Conservation (phyloP, 2,113 vertebrate species). For the Gasterosteus aculeatus region DNA sequence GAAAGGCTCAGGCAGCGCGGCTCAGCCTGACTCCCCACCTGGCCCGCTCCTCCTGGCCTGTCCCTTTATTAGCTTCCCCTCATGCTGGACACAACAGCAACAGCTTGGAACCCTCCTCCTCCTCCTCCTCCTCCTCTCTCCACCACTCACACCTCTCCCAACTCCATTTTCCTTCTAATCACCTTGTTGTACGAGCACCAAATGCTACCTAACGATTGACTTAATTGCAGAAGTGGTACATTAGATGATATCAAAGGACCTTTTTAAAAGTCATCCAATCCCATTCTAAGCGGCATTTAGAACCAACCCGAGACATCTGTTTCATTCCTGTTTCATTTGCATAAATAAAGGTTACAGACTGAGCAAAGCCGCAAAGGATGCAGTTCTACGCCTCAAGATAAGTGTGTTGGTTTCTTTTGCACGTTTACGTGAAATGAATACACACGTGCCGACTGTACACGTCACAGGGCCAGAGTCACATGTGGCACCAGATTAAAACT, state of each 20-base stretch:
- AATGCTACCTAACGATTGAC: constrained; percentile 77
- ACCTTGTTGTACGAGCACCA: constrained; percentile 77
- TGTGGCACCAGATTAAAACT: constrained; percentile 58
- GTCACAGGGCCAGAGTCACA: constrained; percentile 40
- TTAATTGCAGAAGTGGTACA: constrained; percentile 80
- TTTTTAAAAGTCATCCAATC: constrained; percentile 78
- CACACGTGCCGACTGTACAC: constrained; percentile 2
- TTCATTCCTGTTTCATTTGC: constrained; percentile 73
- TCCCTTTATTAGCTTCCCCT: constrained; percentile 72
- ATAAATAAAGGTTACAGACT: constrained; percentile 79
- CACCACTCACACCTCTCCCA: constrained; percentile 63
- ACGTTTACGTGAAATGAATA: constrained; percentile 9
- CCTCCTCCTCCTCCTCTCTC: constrained; percentile 64
- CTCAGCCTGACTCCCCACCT: constrained; percentile 72
- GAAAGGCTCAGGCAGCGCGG: constrained; percentile 50
- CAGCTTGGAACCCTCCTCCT: constrained; percentile 71
- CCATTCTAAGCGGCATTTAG: constrained; percentile 69
- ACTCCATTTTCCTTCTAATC: constrained; percentile 77
- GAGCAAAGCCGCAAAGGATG: constrained; percentile 20
- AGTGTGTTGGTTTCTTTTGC: constrained; percentile 23
- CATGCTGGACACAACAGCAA: constrained; percentile 72
- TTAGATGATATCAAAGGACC: constrained; percentile 76
- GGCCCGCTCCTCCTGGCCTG: constrained; percentile 64
- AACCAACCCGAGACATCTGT: constrained; percentile 72
- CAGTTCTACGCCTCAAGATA: constrained; percentile 13